Evolutionary conservation across 2,888 invertebrate genomes (phyloP).

Genomic region (Entomobrya multifasciata): DNA sequence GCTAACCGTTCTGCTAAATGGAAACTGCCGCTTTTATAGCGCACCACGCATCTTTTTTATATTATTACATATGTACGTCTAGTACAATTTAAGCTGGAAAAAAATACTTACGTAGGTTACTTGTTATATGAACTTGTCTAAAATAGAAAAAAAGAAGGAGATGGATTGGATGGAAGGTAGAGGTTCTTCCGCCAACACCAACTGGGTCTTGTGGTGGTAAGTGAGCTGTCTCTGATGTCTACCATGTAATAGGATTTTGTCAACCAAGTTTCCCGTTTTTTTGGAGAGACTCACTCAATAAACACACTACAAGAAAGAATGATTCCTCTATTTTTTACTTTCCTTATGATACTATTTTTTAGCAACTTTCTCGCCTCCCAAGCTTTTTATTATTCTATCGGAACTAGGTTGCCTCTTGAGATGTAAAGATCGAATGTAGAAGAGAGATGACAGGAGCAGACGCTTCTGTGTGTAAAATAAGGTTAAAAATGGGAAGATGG

Average conservation of each 20-base stretch:
- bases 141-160: neutral
- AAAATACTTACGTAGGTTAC: constrained; percentile 16
- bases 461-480: constrained; percentile 11
- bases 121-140: neutral
- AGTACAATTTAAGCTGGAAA: constrained; percentile 23
- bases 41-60: neutral
- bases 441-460: constrained; percentile 33
- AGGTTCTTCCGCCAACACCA: neutral
- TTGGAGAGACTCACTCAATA: constrained; percentile 8
- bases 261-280: constrained; percentile 27
- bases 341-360: neutral
- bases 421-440: constrained; percentile 33
- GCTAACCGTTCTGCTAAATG: constrained; percentile 26
- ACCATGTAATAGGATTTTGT: constrained; percentile 58
- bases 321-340: neutral
- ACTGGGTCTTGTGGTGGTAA: neutral
- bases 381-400: constrained; percentile 20
- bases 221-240: constrained; percentile 47
- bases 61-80: neutral
- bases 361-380: neutral
- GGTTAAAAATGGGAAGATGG: neutral
- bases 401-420: constrained; percentile 43
- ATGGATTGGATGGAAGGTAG: too few species aligned
- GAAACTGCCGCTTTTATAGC: constrained; percentile 19
- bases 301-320: neutral